Conservation (phyloP, 2,888 invertebrate genomes). For the Proisotoma minuta region DNA sequence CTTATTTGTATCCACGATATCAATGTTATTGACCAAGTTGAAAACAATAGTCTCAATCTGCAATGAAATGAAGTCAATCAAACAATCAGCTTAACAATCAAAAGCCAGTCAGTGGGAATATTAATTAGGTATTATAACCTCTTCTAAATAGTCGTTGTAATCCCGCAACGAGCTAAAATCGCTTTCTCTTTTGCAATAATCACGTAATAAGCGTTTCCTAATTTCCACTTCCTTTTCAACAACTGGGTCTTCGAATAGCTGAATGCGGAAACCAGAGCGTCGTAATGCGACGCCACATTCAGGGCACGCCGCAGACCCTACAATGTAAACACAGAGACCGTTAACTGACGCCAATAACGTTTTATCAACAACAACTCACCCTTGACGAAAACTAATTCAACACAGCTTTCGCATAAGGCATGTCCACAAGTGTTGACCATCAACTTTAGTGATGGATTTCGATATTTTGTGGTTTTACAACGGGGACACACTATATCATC, state of each 20-base stretch:
- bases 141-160: conserved; percentile 95
- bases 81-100: not conserved
- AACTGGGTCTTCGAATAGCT: conserved; percentile 90
- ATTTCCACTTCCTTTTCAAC: conserved; percentile 98
- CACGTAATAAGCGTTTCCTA: conserved; percentile 73
- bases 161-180: conserved; percentile 79
- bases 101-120: not conserved
- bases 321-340: conserved; percentile 37
- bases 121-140: conserved; percentile 53
- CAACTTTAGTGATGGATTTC: conserved; percentile 92
- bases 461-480: conserved; percentile 94
- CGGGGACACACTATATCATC: conserved; percentile 86
- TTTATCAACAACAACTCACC: too few species aligned
- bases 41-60: conserved; percentile 79
- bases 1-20: conserved; percentile 81
- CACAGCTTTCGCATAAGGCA: conserved; percentile 94
- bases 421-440: conserved; percentile 99
- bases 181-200: conserved; percentile 92
- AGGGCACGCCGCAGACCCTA: conserved; percentile 89
- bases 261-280: conserved; percentile 84
- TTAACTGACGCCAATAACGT: not conserved
- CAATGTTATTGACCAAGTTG: conserved; percentile 84
- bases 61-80: conserved; percentile 5
- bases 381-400: conserved; percentile 91
- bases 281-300: conserved; percentile 85